Percentiles rank a stretch among this genome's conserved stretches.
Evolutionary conservation across 1,140 invertebrate species (phyloP).

Genomic region (Megalopta genalis): DNA sequence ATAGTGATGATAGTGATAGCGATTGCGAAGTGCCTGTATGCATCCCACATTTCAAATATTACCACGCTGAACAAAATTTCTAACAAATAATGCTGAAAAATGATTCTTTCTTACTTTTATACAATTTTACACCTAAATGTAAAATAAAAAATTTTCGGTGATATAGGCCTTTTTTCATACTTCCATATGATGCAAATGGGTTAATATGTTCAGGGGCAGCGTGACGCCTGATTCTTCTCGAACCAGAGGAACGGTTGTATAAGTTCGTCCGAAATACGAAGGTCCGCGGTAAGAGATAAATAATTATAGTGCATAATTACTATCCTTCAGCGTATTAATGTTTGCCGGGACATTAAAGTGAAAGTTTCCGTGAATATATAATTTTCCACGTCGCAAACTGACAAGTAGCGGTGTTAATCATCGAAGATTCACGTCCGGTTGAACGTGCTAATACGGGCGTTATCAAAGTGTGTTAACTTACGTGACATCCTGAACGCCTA

Average conservation of each 20-base stretch:
- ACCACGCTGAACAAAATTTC: no score
- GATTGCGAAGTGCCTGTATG: no score
- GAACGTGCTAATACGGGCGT: conserved; percentile 33
- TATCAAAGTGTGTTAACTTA: conserved; percentile 40
- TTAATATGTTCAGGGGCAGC: no score
- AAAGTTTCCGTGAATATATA: conserved; percentile 37
- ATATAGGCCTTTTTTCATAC: no score
- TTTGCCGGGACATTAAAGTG: not conserved
- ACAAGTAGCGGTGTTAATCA: conserved; percentile 24
- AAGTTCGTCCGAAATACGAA: not conserved
- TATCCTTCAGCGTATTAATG: not conserved
- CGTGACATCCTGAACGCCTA: conserved; percentile 43
- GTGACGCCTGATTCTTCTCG: not conserved
- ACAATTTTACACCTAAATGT: no score
- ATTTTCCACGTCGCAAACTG: conserved; percentile 2
- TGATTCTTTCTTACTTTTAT: no score
- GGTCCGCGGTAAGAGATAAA: not conserved
- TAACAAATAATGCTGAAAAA: no score
- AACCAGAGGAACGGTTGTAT: not conserved
- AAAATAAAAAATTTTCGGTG: no score
- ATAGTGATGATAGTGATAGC: no score
- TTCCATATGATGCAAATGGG: no score
- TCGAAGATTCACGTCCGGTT: conserved; percentile 34
- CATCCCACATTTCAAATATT: no score
- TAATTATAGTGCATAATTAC: not conserved